Conservation (phyloP, 2,888 invertebrate genomes). For the Sesia bembeciformis region DNA sequence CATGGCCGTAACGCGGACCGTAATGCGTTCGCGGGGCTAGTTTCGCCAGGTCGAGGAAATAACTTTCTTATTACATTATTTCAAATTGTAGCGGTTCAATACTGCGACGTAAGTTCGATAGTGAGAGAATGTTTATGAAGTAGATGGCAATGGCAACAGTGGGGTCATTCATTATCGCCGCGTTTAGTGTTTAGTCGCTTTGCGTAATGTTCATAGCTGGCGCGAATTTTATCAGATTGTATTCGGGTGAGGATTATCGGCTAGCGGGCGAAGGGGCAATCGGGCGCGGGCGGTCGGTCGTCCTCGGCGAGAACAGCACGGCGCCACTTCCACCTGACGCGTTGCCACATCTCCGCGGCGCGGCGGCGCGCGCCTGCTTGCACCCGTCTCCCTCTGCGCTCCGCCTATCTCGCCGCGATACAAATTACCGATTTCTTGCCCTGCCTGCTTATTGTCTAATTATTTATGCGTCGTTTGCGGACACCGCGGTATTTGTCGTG, state of each 20-base stretch:
- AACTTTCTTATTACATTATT: slow-evolving; percentile 66
- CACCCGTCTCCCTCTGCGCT: slow-evolving; percentile 59
- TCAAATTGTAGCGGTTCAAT: slow-evolving; percentile 34
- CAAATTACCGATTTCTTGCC: slow-evolving; percentile 71
- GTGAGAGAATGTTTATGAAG: not conserved
- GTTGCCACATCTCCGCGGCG: slow-evolving; percentile 66
- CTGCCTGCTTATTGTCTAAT: slow-evolving; percentile 71
- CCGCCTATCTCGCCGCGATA: slow-evolving; percentile 66
- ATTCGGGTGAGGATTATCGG: slow-evolving; percentile 65
- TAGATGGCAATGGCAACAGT: slow-evolving; percentile 29
- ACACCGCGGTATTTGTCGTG: slow-evolving; percentile 50
- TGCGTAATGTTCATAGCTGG: slow-evolving; percentile 72
- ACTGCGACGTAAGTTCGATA: slow-evolving; percentile 41
- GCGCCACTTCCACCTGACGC: slow-evolving; percentile 73
- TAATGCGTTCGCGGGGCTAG: slow-evolving; percentile 71
- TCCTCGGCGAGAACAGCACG: slow-evolving; percentile 54
- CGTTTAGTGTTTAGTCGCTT: slow-evolving; percentile 61
- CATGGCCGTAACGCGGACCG: slow-evolving; percentile 69
- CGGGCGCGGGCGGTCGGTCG: slow-evolving; percentile 42
- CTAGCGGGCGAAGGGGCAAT: slow-evolving; percentile 39
- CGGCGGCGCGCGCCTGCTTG: slow-evolving; percentile 58
- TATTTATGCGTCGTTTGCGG: slow-evolving; percentile 67
- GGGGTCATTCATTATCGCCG: slow-evolving; percentile 65
- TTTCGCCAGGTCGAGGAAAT: slow-evolving; percentile 72
- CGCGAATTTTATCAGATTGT: slow-evolving; percentile 74